Evolutionary conservation across 2,888 invertebrate genomes (phyloP).

Genomic region (Apodemia zela): DNA sequence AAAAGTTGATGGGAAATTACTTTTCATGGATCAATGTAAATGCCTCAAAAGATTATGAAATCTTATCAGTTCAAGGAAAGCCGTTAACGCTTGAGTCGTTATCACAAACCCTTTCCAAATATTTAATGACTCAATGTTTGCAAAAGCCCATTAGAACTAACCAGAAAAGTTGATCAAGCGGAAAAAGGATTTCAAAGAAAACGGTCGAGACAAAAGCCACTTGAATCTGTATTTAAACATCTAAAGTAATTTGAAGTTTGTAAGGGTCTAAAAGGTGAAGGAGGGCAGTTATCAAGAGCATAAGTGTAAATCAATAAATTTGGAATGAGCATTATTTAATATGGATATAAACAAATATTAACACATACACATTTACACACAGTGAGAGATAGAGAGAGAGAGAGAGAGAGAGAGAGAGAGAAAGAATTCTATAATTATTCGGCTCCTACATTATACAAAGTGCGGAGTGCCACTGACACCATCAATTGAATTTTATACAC

Average conservation of each 20-base stretch:
- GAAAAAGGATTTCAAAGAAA: slow-evolving; percentile 15
- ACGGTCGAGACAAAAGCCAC: slow-evolving; percentile 2
- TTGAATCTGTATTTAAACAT: not conserved
- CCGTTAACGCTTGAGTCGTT: slow-evolving; percentile 7
- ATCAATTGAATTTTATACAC: too few relatives aligned
- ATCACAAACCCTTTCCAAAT: slow-evolving; percentile 9
- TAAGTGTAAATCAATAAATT: not conserved
- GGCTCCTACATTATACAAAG: too few relatives aligned
- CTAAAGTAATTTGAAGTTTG: slow-evolving; percentile 1
- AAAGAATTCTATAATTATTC: too few relatives aligned
- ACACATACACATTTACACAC: too few relatives aligned
- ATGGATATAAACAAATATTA: too few relatives aligned
- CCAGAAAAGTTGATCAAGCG: slow-evolving; percentile 8
- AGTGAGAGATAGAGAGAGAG: too few relatives aligned
- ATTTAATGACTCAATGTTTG: slow-evolving; percentile 13
- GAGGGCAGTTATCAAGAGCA: not conserved
- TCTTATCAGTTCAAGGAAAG: slow-evolving; percentile 10
- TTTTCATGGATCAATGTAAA: not conserved
- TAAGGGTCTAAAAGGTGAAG: not conserved
- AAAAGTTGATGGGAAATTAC: not conserved
- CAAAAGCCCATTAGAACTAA: not conserved
- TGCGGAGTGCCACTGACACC: too few relatives aligned
- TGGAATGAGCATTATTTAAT: slow-evolving; percentile 29
- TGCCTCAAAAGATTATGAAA: not conserved
- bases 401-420: too few relatives aligned